Percentiles rank a stretch among this genome's conserved stretches.
These are phyloP conservation scores for Pogonus chalceus DNA, from an alignment of 1,140 invertebrate species.

Conservation along the genomic window DNA sequence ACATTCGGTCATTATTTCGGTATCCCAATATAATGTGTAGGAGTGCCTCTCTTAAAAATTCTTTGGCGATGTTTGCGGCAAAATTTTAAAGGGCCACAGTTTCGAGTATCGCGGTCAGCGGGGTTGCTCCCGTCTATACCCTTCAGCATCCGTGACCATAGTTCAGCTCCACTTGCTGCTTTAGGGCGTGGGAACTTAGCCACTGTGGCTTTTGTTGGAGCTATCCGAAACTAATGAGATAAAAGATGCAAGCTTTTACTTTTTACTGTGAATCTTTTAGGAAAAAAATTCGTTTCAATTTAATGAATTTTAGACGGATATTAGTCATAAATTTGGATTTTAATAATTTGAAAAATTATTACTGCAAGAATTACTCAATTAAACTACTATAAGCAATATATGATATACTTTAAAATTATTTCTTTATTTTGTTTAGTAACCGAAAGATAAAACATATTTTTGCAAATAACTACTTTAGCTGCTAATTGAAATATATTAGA, in stretches of 20 bases:
- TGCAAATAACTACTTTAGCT: too few species aligned
- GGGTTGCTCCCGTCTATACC: not conserved
- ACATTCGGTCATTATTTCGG: not conserved
- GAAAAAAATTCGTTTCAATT: too few species aligned
- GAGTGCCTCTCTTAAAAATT: not conserved
- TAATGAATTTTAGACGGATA: too few species aligned
- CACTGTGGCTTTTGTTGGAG: not conserved
- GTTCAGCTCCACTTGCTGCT: not conserved
- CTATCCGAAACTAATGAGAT: not conserved
- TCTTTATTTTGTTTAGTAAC: too few species aligned
- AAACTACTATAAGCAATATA: too few species aligned
- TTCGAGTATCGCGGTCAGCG: not conserved
- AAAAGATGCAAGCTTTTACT: not conserved
- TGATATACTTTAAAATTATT: too few species aligned
- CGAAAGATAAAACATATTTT: too few species aligned
- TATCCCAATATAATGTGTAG: not conserved
- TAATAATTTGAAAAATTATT: too few species aligned
- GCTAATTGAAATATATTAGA: too few species aligned
- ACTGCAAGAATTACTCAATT: too few species aligned
- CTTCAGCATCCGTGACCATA: not conserved
- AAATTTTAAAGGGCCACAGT: not conserved
- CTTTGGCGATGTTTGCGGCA: not conserved
- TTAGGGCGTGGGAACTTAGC: not conserved
- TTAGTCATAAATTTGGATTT: too few species aligned
- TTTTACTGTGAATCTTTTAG: not conserved